Base-by-base conservation (phyloP, 2,797 vertebrate species). In the Leuciscus waleckii region DNA sequence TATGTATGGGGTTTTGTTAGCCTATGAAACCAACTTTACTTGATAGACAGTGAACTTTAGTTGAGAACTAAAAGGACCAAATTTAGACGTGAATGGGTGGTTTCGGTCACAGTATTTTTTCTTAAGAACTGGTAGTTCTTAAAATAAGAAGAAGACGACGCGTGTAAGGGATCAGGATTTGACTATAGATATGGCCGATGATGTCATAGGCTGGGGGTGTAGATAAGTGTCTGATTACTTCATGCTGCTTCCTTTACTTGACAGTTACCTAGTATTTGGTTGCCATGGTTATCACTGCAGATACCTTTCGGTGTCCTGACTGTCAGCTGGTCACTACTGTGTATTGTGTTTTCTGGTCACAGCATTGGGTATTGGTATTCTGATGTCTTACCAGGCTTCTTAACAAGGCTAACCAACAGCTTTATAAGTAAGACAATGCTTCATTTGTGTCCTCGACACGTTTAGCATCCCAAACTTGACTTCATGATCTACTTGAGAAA, bases 131-230 rank as follows among this genome's bases (percentile, higher is more conserved):
- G 46, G 11, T 43, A 7, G 32, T 35, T 63, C 23, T 58, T 8
- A 8, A 81, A 56, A 54, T 19, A 71, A 11, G 1, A 79, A 56
- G 76, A 54, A 26, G 23, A 74, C 11, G 16, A 58, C 1, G 0
- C 21, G n/a, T 61, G 70, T 43, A 51, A 69, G 56, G 3, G 37
- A 26, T 26, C 32, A 11, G 29, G 35, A 85, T 80, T 51, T 79
- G 10, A 37, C 63, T 19, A 51, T 56, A 56, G 43, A 63, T 69
- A 21, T 51, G 43, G 7, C 5, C 3, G 37, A 71, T 73, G 63
- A 71, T 71, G 68, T 67, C 83, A 74, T 39, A 61, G 67, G 21
- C 46, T 67, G 73, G 35, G 49, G 16, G 5, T 85, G 16, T 82
- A 43, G 51, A 81, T 70, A 81, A 43, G 26, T 70, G 29, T 32